Evolutionary conservation across 2,113 vertebrate species (phyloP).

Genomic region (Diphyllodes magnificus): DNA sequence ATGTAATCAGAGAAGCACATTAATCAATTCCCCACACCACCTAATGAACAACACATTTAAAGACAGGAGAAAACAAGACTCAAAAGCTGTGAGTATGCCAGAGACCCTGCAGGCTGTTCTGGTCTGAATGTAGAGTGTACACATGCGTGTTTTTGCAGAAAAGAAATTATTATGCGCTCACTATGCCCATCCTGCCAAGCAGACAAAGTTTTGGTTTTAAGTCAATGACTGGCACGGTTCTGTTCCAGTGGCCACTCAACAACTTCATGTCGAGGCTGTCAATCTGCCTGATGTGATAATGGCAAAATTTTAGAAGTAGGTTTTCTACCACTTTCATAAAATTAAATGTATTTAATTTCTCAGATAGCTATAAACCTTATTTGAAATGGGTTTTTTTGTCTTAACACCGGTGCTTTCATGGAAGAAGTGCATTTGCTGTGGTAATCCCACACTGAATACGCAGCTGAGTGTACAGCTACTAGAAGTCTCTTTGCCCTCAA

Average conservation of each 20-base stretch:
- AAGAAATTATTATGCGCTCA: rapidly evolving
- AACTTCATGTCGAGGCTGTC: background rate
- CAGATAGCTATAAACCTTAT: background rate
- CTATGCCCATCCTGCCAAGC: background rate
- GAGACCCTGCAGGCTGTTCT: background rate
- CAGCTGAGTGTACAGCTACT: background rate
- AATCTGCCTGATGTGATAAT: background rate
- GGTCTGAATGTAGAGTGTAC: background rate
- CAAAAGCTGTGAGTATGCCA: rapidly evolving
- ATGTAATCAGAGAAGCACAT: background rate
- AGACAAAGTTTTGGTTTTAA: background rate
- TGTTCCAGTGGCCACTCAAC: background rate
- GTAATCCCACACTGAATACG: background rate
- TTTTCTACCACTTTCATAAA: background rate
- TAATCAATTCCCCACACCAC: background rate
- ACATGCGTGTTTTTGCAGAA: rapidly evolving
- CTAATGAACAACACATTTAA: background rate
- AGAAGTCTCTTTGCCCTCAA: background rate
- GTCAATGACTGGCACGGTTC: background rate
- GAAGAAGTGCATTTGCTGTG: background rate
- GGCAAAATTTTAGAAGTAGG: background rate
- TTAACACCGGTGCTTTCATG: background rate
- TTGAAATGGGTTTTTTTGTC: background rate
- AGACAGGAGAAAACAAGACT: background rate
- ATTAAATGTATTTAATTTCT: background rate